Evolutionary conservation across 2,888 invertebrate species (phyloP).

Genomic region (Colostygia pectinataria): DNA sequence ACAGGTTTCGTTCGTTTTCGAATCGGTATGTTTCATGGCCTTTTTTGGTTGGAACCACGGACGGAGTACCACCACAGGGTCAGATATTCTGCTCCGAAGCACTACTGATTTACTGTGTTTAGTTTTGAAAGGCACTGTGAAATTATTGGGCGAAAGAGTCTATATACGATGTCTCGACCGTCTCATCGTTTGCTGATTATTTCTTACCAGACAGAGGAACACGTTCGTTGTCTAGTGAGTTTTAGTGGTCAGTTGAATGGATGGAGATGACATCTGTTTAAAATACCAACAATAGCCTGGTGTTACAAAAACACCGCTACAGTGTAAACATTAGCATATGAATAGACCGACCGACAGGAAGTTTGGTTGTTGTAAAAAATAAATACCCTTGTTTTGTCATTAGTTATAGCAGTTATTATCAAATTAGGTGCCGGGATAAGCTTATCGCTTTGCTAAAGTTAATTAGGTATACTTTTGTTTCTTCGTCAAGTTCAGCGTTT

Average conservation of each 20-base stretch:
- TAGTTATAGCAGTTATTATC: slow-evolving; percentile 6
- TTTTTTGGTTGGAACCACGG: too few species aligned
- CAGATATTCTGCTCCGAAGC: too few species aligned
- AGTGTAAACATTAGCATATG: slow-evolving; percentile 53
- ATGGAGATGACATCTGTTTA: slow-evolving; percentile 27
- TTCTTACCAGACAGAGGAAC: not conserved
- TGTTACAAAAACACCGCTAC: slow-evolving; percentile 41
- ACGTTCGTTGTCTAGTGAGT: slow-evolving; percentile 1
- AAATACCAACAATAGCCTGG: slow-evolving; percentile 20
- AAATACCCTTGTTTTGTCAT: slow-evolving; percentile 28
- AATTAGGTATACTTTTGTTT: too few species aligned
- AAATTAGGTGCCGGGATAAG: slow-evolving; percentile 9
- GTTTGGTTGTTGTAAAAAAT: slow-evolving; percentile 46
- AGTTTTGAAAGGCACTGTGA: too few species aligned
- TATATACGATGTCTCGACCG: not conserved
- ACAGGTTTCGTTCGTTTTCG: not conserved
- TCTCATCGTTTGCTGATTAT: not conserved
- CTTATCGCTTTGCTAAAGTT: too few species aligned
- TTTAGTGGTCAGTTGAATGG: slow-evolving; percentile 7
- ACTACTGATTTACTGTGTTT: too few species aligned
- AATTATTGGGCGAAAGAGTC: too few species aligned
- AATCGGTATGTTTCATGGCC: too few species aligned
- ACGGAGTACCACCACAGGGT: too few species aligned
- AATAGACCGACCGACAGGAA: slow-evolving; percentile 53
- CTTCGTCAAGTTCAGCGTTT: too few species aligned